Percentiles rank a stretch among this genome's conserved stretches.
Conservation (phyloP, 2,113 vertebrate species). For the Balaenoptera acutorostrata region DNA sequence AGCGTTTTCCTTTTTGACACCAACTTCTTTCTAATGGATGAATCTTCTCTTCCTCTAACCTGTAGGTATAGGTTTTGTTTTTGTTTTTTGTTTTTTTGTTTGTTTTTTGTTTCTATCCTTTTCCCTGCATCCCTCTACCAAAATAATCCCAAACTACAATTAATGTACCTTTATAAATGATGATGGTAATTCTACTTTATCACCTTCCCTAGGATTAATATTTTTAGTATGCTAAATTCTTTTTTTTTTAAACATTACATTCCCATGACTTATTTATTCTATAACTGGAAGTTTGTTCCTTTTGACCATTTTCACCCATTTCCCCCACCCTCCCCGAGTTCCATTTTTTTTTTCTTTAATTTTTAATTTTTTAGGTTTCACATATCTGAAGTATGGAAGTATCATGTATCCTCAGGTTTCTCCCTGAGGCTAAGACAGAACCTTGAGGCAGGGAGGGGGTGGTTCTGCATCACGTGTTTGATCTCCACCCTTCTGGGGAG, state of each 20-base stretch:
- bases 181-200: not conserved
- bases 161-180: not conserved
- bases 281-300: not conserved
- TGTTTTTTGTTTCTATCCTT: not conserved
- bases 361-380: not conserved
- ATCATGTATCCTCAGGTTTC: not conserved
- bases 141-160: not conserved
- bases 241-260: not conserved
- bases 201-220: not conserved
- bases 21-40: not conserved
- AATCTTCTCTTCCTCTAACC: not conserved
- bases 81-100: not conserved
- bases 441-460: not conserved
- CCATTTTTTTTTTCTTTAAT: not conserved
- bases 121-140: not conserved
- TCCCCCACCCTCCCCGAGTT: not conserved
- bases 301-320: not conserved
- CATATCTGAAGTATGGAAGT: not conserved
- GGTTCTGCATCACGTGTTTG: not conserved
- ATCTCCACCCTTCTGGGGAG: not conserved
- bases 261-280: not conserved
- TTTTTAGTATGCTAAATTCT: not conserved
- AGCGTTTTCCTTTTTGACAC: not conserved
- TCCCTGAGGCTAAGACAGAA: not conserved
- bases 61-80: not conserved